Percentiles rank a stretch among this genome's conserved stretches.
These are phyloP conservation scores for Neosilurus hyrtlii DNA, from an alignment of 2,797 vertebrate genomes.

Conservation along the genomic window DNA sequence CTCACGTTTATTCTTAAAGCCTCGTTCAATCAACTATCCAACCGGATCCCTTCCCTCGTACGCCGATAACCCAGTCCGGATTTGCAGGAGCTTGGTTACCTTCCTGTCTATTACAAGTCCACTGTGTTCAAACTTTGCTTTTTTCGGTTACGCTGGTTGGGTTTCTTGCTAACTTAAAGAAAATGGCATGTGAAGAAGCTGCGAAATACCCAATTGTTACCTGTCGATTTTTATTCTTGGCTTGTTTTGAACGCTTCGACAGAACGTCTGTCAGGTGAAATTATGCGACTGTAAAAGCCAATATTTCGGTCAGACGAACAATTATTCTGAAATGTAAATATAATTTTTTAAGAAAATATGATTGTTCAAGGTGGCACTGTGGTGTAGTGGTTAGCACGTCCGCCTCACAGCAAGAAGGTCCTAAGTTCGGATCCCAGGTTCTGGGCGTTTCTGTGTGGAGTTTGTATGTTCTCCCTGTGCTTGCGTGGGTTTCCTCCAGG, in stretches of 20 bases:
- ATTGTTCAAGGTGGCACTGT: neutral
- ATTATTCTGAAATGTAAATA: neutral
- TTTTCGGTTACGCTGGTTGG: neutral
- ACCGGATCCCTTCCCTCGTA: neutral
- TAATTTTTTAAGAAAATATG: neutral
- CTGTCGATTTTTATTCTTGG: constrained; percentile 1
- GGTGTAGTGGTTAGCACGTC: no score
- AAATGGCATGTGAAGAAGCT: neutral
- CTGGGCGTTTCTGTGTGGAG: no score
- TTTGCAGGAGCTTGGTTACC: neutral
- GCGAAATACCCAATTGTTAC: constrained; percentile 5
- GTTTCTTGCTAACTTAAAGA: neutral
- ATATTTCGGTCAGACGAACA: neutral
- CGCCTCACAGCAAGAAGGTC: no score
- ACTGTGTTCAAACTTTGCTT: constrained; percentile 23
- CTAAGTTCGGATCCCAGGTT: no score
- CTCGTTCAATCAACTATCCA: constrained; percentile 28
- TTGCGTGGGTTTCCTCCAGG: no score
- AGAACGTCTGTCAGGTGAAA: constrained; percentile 3
- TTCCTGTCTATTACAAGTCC: constrained; percentile 19
- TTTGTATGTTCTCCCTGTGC: no score
- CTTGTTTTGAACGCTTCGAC: neutral
- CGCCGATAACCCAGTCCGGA: neutral
- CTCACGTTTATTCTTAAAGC: constrained; percentile 36
- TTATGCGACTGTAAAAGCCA: neutral